Percentiles rank a stretch among this genome's conserved stretches.
Conservation (phyloP, 2,888 invertebrate genomes). For the Metallyticus violacea region DNA sequence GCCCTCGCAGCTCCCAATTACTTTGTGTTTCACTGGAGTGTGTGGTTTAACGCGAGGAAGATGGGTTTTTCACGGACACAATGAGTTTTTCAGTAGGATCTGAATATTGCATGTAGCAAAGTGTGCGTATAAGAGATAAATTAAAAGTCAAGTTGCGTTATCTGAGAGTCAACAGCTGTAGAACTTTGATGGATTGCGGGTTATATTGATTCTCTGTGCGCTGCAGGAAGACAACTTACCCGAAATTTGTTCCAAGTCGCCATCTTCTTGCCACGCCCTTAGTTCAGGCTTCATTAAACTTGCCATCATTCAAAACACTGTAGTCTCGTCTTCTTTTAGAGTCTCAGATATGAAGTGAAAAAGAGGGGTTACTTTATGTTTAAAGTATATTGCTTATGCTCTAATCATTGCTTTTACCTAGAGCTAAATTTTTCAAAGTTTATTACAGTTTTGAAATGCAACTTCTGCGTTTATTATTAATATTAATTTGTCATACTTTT, state of each 20-base stretch:
- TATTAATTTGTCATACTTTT: no score
- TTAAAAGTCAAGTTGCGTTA: slow-evolving; percentile 9
- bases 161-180: neutral
- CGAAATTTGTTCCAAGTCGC: neutral
- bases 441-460: no score
- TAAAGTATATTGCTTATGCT: no score
- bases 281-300: slow-evolving; percentile 12
- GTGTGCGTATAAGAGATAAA: neutral
- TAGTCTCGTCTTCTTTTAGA: neutral
- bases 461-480: no score
- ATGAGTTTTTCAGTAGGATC: no score
- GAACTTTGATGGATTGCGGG: slow-evolving; percentile 4
- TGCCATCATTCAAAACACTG: neutral
- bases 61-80: no score
- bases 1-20: neutral
- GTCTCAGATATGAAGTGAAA: neutral
- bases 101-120: neutral
- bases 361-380: neutral
- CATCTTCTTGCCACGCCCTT: neutral
- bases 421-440: no score
- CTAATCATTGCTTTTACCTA: no score
- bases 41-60: neutral
- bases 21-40: neutral
- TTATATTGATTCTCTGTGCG: neutral
- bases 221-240: neutral